Percentiles rank a stretch among this genome's conserved stretches.
Evolutionary conservation across 2,113 vertebrate genomes (phyloP).

Genomic region (Pelecanus crispus): DNA sequence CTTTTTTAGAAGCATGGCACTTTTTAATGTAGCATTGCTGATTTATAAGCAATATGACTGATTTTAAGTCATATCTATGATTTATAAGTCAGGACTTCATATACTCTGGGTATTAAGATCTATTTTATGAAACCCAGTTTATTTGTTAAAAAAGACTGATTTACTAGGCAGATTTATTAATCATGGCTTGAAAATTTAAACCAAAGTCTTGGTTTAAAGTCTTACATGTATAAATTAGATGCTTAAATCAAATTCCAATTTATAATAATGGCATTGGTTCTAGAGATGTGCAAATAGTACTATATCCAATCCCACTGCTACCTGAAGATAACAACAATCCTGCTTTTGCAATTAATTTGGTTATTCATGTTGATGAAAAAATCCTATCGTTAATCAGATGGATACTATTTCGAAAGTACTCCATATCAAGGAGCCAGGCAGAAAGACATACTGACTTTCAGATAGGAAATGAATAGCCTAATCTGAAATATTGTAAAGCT

Average conservation of each 20-base stretch:
- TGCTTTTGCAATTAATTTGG: constrained; percentile 21
- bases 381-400: constrained; percentile 12
- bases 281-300: neutral
- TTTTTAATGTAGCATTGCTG: constrained; percentile 31
- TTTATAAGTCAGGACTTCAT: constrained; percentile 40
- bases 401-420: neutral
- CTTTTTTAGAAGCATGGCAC: neutral
- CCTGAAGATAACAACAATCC: neutral
- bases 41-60: constrained; percentile 51
- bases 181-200: constrained; percentile 41
- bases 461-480: neutral
- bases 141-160: constrained; percentile 48
- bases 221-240: constrained; percentile 44
- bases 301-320: neutral
- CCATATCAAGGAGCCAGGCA: neutral
- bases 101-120: constrained; percentile 18
- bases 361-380: neutral
- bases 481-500: neutral
- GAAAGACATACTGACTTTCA: neutral
- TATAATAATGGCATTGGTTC: constrained; percentile 35
- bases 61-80: constrained; percentile 30
- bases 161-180: constrained; percentile 49
- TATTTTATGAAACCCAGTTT: constrained; percentile 49
- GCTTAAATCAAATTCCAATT: constrained; percentile 57
- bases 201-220: constrained; percentile 2